Conservation (phyloP, 2,888 invertebrate genomes). For the Orthonychiurus folsomi region DNA sequence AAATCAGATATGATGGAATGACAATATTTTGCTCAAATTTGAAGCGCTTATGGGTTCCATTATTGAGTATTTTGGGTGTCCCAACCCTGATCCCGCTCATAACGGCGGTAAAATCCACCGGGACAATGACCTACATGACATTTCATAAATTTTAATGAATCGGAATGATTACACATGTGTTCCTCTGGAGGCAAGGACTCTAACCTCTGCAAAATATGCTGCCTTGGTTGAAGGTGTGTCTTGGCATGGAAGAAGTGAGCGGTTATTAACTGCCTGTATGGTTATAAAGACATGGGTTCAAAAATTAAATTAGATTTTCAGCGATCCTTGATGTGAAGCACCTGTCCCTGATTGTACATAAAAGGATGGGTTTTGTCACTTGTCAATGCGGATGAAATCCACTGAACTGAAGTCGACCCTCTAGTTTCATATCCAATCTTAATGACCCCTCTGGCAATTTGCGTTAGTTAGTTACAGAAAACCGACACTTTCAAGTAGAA, state of each 20-base stretch:
- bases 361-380: constrained; percentile 77
- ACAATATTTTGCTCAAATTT: constrained; percentile 68
- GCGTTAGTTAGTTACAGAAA: no score
- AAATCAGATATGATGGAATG: constrained; percentile 80
- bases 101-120: constrained; percentile 64
- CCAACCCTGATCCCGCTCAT: constrained; percentile 68
- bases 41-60: constrained; percentile 44
- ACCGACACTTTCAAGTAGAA: no score
- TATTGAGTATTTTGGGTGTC: no score
- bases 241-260: constrained; percentile 84
- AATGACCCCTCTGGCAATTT: constrained; percentile 43
- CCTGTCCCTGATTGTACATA: constrained; percentile 74
- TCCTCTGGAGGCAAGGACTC: no score
- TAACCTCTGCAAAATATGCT: constrained; percentile 60
- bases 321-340: constrained; percentile 41
- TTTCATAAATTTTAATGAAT: not conserved
- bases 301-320: not conserved
- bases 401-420: constrained; percentile 72
- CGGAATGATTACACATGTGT: no score
- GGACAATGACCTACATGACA: constrained; percentile 53
- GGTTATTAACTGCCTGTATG: constrained; percentile 61
- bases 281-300: constrained; percentile 47
- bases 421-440: constrained; percentile 66
- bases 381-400: constrained; percentile 79
- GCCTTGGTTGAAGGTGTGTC: constrained; percentile 84